Evolutionary conservation across 2,888 invertebrate genomes (phyloP).

Genomic region (Drosophila setosimentum): DNA sequence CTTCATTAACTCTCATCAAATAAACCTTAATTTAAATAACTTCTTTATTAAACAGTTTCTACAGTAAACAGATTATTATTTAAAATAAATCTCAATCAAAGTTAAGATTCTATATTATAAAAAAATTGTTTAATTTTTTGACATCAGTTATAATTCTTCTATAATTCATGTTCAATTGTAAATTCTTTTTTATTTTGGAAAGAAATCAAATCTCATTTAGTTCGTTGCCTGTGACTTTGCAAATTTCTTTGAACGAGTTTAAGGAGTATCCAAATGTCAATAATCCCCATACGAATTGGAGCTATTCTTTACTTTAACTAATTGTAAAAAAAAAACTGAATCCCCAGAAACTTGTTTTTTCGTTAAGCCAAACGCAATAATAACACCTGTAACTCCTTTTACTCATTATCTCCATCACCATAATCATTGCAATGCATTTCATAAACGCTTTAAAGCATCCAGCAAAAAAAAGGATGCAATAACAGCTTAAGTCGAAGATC

Average conservation of each 20-base stretch:
- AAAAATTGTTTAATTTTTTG: no score
- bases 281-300: not conserved
- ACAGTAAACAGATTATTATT: not conserved
- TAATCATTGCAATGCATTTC: constrained; percentile 6
- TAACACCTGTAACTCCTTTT: constrained; percentile 4
- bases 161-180: not conserved
- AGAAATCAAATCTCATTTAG: no score
- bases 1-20: not conserved
- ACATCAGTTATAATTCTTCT: not conserved
- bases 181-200: no score
- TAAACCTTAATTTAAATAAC: not conserved
- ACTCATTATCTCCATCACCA: constrained; percentile 1
- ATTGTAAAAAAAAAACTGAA: not conserved
- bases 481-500: constrained; percentile 15
- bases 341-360: not conserved
- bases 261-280: not conserved
- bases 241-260: not conserved
- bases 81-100: not conserved
- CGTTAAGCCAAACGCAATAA: constrained; percentile 3
- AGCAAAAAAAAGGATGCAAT: constrained; percentile 9
- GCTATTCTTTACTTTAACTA: not conserved
- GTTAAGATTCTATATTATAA: no score
- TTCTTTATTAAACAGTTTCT: not conserved
- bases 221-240: not conserved
- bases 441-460: not conserved